Conservation (phyloP, 2,113 vertebrate species). For the Muscicapa adusta region DNA sequence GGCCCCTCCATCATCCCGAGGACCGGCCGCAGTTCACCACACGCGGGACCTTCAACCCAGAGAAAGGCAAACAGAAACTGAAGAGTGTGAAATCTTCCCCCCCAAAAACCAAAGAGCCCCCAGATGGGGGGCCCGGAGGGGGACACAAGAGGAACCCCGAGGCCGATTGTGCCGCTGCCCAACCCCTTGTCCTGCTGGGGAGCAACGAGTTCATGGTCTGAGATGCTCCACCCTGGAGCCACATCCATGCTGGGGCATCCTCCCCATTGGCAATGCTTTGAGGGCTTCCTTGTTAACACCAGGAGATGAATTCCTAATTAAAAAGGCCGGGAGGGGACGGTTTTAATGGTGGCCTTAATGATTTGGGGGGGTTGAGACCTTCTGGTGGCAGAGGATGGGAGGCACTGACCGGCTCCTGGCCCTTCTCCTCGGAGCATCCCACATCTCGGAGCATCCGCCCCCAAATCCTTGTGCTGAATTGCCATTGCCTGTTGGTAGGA, state of each 20-base stretch:
- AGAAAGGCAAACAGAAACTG: slow-evolving; percentile 92
- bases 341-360: slow-evolving; percentile 62
- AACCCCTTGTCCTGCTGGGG: slow-evolving; percentile 84
- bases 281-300: background rate
- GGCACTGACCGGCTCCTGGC: background rate
- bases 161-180: slow-evolving; percentile 74
- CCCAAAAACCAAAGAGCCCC: slow-evolving; percentile 80
- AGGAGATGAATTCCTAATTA: background rate
- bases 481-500: background rate
- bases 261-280: background rate
- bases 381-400: background rate
- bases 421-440: background rate
- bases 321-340: background rate
- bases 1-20: slow-evolving; percentile 26
- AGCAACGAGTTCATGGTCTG: slow-evolving; percentile 98
- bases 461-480: background rate
- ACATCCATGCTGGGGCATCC: fast-evolving
- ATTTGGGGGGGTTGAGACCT: background rate
- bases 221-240: background rate
- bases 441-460: fast-evolving
- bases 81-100: slow-evolving; percentile 82
- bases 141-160: slow-evolving; percentile 73
- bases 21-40: slow-evolving; percentile 88
- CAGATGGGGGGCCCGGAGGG: slow-evolving; percentile 60
- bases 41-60: slow-evolving; percentile 89